phyloP scores from a whole-genome alignment of 2,113 vertebrate species.

The Brachyistius frenatus region DNA sequence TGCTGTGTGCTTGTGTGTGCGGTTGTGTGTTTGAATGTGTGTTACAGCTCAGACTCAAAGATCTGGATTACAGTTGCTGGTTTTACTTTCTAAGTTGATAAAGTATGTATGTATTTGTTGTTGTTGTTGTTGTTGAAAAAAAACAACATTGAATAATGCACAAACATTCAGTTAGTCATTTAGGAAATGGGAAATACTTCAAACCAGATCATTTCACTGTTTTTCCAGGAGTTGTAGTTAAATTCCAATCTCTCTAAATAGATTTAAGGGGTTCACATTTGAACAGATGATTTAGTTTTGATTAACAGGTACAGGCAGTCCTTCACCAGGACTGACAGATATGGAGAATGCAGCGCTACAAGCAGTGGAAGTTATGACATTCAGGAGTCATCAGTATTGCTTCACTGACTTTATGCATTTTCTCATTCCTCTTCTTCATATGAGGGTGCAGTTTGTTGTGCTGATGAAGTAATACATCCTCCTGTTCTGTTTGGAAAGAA shows the following conservation, averaged over 20 bases:
- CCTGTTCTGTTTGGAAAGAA: not conserved
- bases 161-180: too few species aligned
- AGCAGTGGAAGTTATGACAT: slow-evolving; percentile 17
- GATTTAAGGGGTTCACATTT: not conserved
- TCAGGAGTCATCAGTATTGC: slow-evolving; percentile 1
- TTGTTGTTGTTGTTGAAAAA: too few species aligned
- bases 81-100: too few species aligned
- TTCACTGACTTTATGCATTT: slow-evolving; percentile 14
- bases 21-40: too few species aligned
- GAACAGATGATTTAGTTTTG: not conserved
- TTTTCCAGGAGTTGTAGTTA: too few species aligned
- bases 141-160: too few species aligned
- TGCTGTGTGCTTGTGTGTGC: too few species aligned
- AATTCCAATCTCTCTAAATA: not conserved
- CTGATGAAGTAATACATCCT: not conserved
- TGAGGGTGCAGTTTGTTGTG: not conserved
- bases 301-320: not conserved
- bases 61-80: too few species aligned
- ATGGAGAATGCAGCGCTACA: not conserved
- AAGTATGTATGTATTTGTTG: too few species aligned
- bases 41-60: too few species aligned
- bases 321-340: not conserved
- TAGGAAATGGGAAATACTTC: too few species aligned
- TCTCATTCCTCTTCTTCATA: not conserved
- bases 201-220: too few species aligned